Evolutionary conservation across 2,113 vertebrate genomes (phyloP).

Genomic region (Anhinga anhinga): DNA sequence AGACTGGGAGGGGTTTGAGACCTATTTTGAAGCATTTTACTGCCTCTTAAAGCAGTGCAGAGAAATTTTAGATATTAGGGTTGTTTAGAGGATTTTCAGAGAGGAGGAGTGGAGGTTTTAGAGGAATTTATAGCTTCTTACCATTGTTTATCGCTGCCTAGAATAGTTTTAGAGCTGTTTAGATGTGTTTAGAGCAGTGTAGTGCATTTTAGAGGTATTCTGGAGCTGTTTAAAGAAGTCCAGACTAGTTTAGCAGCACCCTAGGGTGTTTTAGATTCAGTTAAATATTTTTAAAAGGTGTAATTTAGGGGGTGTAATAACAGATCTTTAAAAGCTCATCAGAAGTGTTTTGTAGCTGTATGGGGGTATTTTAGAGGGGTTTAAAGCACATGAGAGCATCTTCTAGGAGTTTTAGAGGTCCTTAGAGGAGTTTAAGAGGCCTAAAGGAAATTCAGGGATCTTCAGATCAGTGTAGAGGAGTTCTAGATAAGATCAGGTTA

Average conservation of each 20-base stretch:
- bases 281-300: not conserved
- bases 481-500: not conserved
- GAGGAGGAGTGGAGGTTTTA: not conserved
- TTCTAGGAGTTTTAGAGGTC: not conserved
- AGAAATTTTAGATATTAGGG: not conserved
- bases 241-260: not conserved
- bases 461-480: not conserved
- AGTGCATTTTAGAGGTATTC: not conserved
- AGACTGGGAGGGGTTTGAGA: not conserved
- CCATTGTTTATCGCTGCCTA: not conserved
- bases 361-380: not conserved
- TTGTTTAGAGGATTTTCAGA: not conserved
- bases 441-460: not conserved
- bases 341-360: not conserved
- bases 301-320: not conserved
- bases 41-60: not conserved
- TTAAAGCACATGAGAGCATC: not conserved
- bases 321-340: not conserved
- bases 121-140: not conserved
- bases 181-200: not conserved
- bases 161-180: not conserved
- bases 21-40: not conserved
- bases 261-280: not conserved
- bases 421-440: not conserved
- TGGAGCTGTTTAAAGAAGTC: not conserved